Evolutionary conservation across 2,113 vertebrate species (phyloP), one percentile per base, ranked within the genome.

Genomic region (Oncorhynchus gorbuscha): DNA sequence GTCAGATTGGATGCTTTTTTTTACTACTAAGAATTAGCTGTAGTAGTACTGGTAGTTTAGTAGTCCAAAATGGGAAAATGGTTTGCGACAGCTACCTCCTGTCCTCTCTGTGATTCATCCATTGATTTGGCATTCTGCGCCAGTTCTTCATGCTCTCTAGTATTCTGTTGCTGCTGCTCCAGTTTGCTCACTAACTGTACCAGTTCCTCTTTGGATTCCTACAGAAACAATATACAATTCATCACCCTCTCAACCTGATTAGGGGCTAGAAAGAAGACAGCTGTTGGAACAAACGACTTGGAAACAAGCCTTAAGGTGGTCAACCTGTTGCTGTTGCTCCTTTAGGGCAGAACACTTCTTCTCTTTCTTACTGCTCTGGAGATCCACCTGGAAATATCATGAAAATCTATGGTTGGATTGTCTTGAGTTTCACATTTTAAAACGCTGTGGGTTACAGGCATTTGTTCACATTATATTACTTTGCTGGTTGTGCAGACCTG

Each of bases 331-430:
- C 75, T 76, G 76, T 64, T 87, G 76, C 70, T 78, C 69, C 66
- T 79, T 74, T 13, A 92, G 72, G 71, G 79, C 62, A 6, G 16
- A n/a, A 4, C 92, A 71, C 39, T 78, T 76, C 32, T 87, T 93
- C 28, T 91, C 89, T 16, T 85, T 93, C 73, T 78, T 78, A 8
- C 84, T 89, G 85, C 74, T 91, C 82, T 91, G 85, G 11, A 93
- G 78, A 76, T 94, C 93, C 14, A 91, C 85, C 94, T 94, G 81
- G 0, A 48, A 6, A 22, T 18, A 32, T 30, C 16, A 68, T 35
- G 16, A 35, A 26, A 61, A n/a, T 61, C 59, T 18, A 5, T 20
- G 16, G 30, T 39, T 39, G 35, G 35, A 39, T 39, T 39, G 7
- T 39, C 35, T 39, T 39, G 35, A 39, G 35, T 39, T 66, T 26